These are phyloP conservation scores for Dasypogon diadema DNA, from an alignment of 2,888 invertebrate genomes.

Conservation along the genomic window DNA sequence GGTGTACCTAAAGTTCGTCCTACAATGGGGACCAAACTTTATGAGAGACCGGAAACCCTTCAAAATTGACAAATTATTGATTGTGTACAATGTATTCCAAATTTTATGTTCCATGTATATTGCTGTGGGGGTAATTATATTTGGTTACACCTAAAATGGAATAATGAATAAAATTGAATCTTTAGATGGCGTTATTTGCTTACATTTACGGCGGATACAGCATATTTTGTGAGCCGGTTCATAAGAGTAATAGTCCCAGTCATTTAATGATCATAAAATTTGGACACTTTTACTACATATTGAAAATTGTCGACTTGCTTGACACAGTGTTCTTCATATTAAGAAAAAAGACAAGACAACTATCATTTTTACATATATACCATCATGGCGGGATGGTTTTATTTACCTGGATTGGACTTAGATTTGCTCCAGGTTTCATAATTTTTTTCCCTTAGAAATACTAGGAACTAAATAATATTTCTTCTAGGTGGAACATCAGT, in stretches of 20 bases:
- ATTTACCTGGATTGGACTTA: slow-evolving; percentile 73
- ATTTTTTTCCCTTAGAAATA: not conserved
- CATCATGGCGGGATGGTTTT: slow-evolving; percentile 82
- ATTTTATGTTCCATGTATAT: no score
- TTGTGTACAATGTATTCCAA: no score
- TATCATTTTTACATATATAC: slow-evolving; percentile 83
- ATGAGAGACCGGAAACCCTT: no score
- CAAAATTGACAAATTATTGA: no score
- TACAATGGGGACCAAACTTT: no score
- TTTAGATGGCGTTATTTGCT: no score
- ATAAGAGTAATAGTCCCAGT: slow-evolving; percentile 3
- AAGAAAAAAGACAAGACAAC: slow-evolving; percentile 80
- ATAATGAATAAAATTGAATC: no score
- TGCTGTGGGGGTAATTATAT: no score
- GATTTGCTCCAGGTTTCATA: slow-evolving; percentile 69
- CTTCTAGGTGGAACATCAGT: not conserved
- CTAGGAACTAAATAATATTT: not conserved
- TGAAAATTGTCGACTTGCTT: slow-evolving; percentile 75
- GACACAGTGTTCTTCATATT: slow-evolving; percentile 82
- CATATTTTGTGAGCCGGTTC: slow-evolving; percentile 52
- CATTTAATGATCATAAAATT: slow-evolving; percentile 67
- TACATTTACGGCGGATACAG: slow-evolving; percentile 66
- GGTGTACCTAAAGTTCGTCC: no score
- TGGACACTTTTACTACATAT: slow-evolving; percentile 73
- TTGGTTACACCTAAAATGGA: no score